Evolutionary conservation across 2,113 vertebrate genomes (phyloP).

Genomic region (Steatornis caripensis): DNA sequence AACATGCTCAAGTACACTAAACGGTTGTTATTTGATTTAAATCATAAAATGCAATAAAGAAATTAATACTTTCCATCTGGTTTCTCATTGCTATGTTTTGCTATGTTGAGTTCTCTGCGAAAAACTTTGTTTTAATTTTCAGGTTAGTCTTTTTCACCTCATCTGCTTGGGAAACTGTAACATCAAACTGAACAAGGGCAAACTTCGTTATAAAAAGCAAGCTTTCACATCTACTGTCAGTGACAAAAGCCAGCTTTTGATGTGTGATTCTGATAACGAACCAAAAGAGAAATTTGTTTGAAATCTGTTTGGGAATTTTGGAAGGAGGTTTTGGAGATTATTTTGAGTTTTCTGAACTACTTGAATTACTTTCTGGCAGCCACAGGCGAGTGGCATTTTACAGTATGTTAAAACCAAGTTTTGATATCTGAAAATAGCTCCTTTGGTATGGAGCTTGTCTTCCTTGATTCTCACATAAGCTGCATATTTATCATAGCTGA

Average conservation of each 20-base stretch:
- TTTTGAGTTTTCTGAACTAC: conserved; percentile 65
- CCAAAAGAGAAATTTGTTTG: conserved; percentile 49
- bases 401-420: conserved; percentile 44
- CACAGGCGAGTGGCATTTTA: conserved; percentile 55
- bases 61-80: neutral
- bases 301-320: conserved; percentile 12
- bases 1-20: neutral
- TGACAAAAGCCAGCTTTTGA: conserved; percentile 56
- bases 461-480: conserved; percentile 59
- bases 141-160: neutral
- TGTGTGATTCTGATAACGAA: conserved; percentile 40
- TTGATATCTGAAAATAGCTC: conserved; percentile 70
- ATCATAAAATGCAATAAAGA: neutral
- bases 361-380: conserved; percentile 61
- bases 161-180: neutral
- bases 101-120: neutral
- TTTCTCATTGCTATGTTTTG: neutral
- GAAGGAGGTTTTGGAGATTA: conserved; percentile 47
- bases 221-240: conserved; percentile 55
- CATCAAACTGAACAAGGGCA: neutral
- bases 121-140: neutral
- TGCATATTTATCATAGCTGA: conserved; percentile 71
- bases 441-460: conserved; percentile 45
- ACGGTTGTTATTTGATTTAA: neutral
- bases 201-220: conserved; percentile 64